Percentiles rank a stretch among this genome's conserved stretches.
These are phyloP conservation scores for Empis stercorea DNA, from an alignment of 2,888 invertebrate genomes.

Conservation along the genomic window DNA sequence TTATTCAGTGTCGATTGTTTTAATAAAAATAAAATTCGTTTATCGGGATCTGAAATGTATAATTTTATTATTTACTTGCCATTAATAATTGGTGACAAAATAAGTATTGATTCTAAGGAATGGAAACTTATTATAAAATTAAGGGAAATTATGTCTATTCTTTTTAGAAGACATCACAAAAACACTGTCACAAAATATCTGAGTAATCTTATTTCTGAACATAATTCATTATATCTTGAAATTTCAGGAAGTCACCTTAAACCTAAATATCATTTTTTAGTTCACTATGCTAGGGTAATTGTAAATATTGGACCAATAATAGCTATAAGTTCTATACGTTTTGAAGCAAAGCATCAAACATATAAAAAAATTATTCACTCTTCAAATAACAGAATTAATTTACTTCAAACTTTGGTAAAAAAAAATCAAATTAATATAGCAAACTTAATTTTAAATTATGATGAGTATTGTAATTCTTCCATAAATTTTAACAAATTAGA, in stretches of 20 bases:
- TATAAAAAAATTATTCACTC: neutral
- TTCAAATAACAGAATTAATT: slow-evolving; percentile 1
- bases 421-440: slow-evolving; percentile 2
- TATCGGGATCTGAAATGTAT: slow-evolving; percentile 6
- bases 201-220: neutral
- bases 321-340: slow-evolving; percentile 1
- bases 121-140: slow-evolving; percentile 4
- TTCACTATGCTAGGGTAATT: slow-evolving; percentile 3
- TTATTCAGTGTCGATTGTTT: slow-evolving; percentile 3
- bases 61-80: neutral
- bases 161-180: neutral
- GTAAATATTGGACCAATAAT: neutral
- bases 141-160: slow-evolving; percentile 4
- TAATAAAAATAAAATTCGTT: slow-evolving; percentile 1
- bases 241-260: neutral
- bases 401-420: slow-evolving; percentile 2
- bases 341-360: slow-evolving; percentile 1
- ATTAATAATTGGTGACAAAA: slow-evolving; percentile 4
- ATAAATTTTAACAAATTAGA: neutral
- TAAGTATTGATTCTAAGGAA: neutral
- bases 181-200: neutral
- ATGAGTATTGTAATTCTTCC: no score
- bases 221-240: neutral
- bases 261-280: slow-evolving; percentile 2
- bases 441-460: neutral